phyloP scores from a whole-genome alignment of 2,797 vertebrate species.

The Amphiprion clarkii region DNA sequence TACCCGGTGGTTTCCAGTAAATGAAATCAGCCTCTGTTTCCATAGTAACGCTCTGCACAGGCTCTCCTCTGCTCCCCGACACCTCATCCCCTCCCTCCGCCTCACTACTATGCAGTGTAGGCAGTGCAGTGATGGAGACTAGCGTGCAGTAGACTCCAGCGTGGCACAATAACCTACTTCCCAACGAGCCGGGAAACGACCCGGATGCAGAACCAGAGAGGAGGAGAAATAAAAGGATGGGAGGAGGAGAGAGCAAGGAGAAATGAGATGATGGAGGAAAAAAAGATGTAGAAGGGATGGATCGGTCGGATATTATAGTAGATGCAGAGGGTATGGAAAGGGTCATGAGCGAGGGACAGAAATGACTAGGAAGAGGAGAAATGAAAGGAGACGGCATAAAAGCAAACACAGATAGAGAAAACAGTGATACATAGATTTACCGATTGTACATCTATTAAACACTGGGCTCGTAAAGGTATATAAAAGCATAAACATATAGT shows the following conservation, averaged over 20 bases:
- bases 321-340: background rate
- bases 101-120: conserved; percentile 48
- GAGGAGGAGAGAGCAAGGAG: background rate
- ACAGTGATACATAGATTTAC: background rate
- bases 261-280: background rate
- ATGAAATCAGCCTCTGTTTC: conserved; percentile 81
- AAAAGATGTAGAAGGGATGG: background rate
- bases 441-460: background rate
- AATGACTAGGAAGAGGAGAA: background rate
- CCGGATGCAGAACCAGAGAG: conserved; percentile 49
- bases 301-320: background rate
- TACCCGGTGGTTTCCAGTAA: conserved; percentile 38
- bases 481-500: background rate
- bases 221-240: conserved; percentile 8
- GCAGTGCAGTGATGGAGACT: conserved; percentile 65
- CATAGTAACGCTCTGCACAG: conserved; percentile 72
- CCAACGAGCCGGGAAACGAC: conserved; percentile 43
- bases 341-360: background rate
- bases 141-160: conserved; percentile 64
- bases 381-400: background rate
- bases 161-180: conserved; percentile 88
- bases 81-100: conserved; percentile 18
- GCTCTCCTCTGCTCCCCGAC: conserved; percentile 31
- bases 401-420: background rate
- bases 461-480: conserved; percentile 1